phyloP scores from a whole-genome alignment of 1,140 invertebrate species.

The Temnothorax curvispinosus region DNA sequence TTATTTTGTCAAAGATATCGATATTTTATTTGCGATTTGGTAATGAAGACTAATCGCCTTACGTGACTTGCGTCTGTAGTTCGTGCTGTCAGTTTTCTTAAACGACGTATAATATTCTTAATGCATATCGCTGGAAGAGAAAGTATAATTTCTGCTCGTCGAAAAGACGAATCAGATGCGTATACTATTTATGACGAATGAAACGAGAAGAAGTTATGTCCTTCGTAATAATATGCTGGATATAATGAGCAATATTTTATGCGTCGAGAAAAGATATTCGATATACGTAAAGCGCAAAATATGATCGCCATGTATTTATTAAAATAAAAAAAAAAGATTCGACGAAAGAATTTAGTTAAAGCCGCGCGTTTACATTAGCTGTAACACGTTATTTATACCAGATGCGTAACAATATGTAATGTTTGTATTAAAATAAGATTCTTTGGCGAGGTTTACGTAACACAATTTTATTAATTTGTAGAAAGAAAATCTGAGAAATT shows the following conservation, averaged over 20 bases:
- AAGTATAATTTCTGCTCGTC: background rate
- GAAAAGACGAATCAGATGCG: background rate
- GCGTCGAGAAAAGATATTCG: background rate
- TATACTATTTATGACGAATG: background rate
- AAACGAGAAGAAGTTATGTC: conserved; percentile 13
- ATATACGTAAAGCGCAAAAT: background rate
- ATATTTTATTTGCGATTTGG: background rate
- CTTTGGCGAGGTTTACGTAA: background rate
- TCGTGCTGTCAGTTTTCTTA: background rate
- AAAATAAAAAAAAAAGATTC: background rate
- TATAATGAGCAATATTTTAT: conserved; percentile 23
- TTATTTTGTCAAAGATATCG: background rate
- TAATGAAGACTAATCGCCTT: conserved; percentile 17
- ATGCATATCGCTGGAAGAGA: background rate
- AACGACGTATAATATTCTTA: background rate
- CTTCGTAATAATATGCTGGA: background rate
- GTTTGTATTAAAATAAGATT: background rate
- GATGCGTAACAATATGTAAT: background rate
- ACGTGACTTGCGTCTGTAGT: conserved; percentile 14
- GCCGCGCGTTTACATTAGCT: background rate
- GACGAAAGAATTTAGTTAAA: background rate
- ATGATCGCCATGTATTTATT: background rate
- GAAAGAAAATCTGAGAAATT: background rate
- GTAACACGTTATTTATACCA: background rate
- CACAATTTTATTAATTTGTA: conserved; percentile 4